Percentiles rank a stretch among this genome's conserved stretches.
phyloP scores from a whole-genome alignment of 2,888 invertebrate species.

The Bombylius major region DNA sequence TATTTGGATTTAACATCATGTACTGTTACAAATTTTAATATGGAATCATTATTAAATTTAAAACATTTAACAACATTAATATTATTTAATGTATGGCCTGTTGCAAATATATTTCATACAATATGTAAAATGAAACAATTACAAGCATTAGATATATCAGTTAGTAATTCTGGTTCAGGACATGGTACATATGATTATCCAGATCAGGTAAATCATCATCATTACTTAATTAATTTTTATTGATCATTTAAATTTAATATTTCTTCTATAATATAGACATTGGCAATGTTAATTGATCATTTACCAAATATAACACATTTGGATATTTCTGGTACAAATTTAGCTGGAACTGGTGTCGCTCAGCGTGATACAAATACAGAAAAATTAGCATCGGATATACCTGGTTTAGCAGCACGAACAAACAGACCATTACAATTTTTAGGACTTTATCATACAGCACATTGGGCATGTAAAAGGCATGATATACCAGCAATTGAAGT shows the following conservation, averaged over 20 bases:
- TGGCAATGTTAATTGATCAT: slow-evolving; percentile 57
- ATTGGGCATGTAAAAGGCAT: slow-evolving; percentile 79
- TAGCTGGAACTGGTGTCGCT: slow-evolving; percentile 75
- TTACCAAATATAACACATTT: slow-evolving; percentile 66
- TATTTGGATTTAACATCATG: slow-evolving; percentile 35
- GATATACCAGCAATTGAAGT: slow-evolving; percentile 85
- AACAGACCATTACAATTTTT: slow-evolving; percentile 73
- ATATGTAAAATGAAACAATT: slow-evolving; percentile 45
- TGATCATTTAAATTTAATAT: background rate
- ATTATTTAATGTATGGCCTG: slow-evolving; percentile 63
- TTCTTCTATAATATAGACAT: slow-evolving; percentile 22
- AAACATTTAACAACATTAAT: slow-evolving; percentile 59
- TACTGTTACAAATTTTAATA: slow-evolving; percentile 32
- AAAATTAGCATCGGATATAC: slow-evolving; percentile 52
- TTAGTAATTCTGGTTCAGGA: slow-evolving; percentile 46
- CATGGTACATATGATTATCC: slow-evolving; percentile 64
- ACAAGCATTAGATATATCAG: slow-evolving; percentile 75
- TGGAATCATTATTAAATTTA: slow-evolving; percentile 43
- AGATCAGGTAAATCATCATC: slow-evolving; percentile 41
- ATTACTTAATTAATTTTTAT: background rate
- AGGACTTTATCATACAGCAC: slow-evolving; percentile 79
- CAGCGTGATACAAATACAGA: slow-evolving; percentile 36
- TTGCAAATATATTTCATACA: slow-evolving; percentile 44
- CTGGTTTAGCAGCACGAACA: slow-evolving; percentile 68
- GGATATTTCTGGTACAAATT: slow-evolving; percentile 92